Evolutionary conservation across 2,888 invertebrate genomes (phyloP).

Genomic region (Nomada lathburiana): DNA sequence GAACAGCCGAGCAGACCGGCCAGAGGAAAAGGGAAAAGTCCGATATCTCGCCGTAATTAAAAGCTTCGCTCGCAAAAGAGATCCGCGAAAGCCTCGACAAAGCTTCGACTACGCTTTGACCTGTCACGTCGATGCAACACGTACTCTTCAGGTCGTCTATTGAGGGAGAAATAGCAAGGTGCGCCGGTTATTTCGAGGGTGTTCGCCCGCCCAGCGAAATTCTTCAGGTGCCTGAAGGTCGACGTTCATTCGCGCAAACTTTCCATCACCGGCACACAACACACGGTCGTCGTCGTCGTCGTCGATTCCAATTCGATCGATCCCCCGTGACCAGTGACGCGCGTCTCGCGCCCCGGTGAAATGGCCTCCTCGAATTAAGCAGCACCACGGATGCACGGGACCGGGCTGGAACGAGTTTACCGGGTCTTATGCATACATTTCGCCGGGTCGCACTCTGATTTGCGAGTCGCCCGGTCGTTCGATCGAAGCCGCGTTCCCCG

Average conservation of each 20-base stretch:
- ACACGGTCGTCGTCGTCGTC: constrained; percentile 41
- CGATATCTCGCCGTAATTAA: constrained; percentile 62
- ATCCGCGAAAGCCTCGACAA: constrained; percentile 54
- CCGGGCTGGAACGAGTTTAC: constrained; percentile 67
- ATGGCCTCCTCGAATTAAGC: constrained; percentile 73
- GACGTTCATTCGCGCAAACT: constrained; percentile 67
- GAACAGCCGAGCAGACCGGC: constrained; percentile 13
- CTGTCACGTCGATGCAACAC: constrained; percentile 33
- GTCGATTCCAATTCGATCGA: constrained; percentile 68
- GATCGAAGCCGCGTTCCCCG: constrained; percentile 26
- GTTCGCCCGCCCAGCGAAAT: constrained; percentile 24
- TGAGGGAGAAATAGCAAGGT: not conserved
- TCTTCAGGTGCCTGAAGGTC: constrained; percentile 67
- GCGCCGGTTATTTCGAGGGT: not conserved
- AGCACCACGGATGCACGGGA: constrained; percentile 42
- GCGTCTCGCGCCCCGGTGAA: constrained; percentile 66
- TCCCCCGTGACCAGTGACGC: constrained; percentile 73
- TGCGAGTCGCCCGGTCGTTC: constrained; percentile 47
- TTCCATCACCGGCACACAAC: constrained; percentile 67
- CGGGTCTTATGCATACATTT: constrained; percentile 69
- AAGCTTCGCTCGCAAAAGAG: constrained; percentile 45
- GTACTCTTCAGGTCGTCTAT: constrained; percentile 12
- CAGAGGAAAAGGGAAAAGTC: constrained; percentile 27
- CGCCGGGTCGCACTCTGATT: constrained; percentile 62
- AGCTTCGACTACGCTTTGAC: constrained; percentile 44